Evolutionary conservation across 37 sponge, comb jelly and placozoan genomes (phyloP).

Genomic region (Eunapius fragilis): DNA sequence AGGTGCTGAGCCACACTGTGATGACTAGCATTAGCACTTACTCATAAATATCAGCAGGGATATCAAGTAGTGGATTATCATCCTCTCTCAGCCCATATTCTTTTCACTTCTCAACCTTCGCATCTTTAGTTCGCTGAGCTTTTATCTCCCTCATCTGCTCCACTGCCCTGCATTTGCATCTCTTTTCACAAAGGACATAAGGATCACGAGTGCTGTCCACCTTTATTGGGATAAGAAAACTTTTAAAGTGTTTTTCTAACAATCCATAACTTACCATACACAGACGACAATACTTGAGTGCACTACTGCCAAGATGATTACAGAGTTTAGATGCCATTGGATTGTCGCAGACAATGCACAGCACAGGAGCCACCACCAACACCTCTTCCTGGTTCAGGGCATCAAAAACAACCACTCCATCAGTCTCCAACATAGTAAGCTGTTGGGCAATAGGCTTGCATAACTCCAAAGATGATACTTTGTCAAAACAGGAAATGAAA

Average conservation of each 20-base stretch:
- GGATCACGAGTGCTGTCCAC: no score
- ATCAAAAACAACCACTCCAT: slow-evolving; percentile 23
- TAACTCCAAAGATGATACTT: slow-evolving; percentile 16
- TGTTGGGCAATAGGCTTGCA: slow-evolving; percentile 13
- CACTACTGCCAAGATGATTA: slow-evolving; percentile 30
- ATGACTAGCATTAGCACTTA: no score
- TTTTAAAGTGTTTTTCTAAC: no score
- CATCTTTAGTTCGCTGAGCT: no score
- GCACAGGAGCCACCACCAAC: slow-evolving; percentile 31
- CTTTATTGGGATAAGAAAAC: neutral
- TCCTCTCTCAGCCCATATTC: no score
- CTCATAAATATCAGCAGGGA: no score
- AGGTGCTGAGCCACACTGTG: no score
- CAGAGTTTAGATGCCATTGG: slow-evolving; percentile 34
- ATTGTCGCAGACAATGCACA: slow-evolving; percentile 33
- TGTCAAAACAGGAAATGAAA: slow-evolving; percentile 48
- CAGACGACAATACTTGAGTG: slow-evolving; percentile 41
- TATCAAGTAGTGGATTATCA: no score
- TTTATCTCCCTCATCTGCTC: no score
- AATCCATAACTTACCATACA: slow-evolving; percentile 34
- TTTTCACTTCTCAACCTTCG: no score
- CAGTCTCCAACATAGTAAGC: slow-evolving; percentile 10
- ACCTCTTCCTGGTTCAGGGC: slow-evolving; percentile 10
- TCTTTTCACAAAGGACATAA: no score
- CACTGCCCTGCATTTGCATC: no score